Evolutionary conservation across 2,888 invertebrate genomes (phyloP), one percentile per base, ranked within the genome.

Genomic region (Andricus curvator): DNA sequence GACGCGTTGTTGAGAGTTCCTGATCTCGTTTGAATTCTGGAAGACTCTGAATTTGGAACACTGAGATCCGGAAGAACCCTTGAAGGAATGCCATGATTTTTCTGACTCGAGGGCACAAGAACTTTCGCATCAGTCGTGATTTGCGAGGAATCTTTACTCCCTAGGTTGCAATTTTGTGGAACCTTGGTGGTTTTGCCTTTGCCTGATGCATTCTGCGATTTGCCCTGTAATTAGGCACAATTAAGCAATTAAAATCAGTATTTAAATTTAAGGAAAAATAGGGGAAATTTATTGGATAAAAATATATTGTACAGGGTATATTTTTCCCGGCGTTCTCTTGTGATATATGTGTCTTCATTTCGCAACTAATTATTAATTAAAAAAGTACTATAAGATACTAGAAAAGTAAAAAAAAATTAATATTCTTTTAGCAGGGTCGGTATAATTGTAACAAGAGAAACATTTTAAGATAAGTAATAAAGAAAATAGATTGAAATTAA

Each of bases 21-120:
- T 65, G 91, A 92, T 83, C 91, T 88, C 67, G 92, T 92, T 86
- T 92, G 91, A 86, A 91, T 87, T 88, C 90, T 92, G 92, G 92
- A 92, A 92, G 92, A 92, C 92, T 91, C 91, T 84, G 87, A 85
- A 88, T 85, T 89, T 88, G 89, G 89, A 90, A 89, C 87, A 90
- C 88, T 86, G 66, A 85, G 85, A 86, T 90, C 89, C 80, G 92
- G 91, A 91, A 90, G 91, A 91, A 88, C 87, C 91, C 89, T 90
- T 66, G 85, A 86, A 87, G 90, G 87, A 88, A 89, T 87, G 85
- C 86, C 85, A 84, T 85, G 83, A 81, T 86, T 83, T 81, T 88
- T 90, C 74, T 87, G 86, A 79, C 70, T 85, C 80, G 87, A 78
- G 83, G 70, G 56, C 66, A 62, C 79, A 84, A 60, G 77, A 48